phyloP scores from a whole-genome alignment of 2,888 invertebrate genomes.

The Oasisia sp. region DNA sequence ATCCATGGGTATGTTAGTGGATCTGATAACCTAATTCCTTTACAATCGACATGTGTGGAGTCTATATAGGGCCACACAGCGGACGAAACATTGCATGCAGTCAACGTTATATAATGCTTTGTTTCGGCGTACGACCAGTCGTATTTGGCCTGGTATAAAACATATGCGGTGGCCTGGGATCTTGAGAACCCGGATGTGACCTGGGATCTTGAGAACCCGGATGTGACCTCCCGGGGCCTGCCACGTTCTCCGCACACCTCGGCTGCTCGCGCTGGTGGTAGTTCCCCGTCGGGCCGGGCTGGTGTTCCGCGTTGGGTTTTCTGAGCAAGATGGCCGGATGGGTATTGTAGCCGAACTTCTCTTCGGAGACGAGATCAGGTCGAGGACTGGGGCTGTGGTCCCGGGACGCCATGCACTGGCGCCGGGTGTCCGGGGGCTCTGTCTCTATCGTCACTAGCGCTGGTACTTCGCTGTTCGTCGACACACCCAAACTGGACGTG shows the following conservation, averaged over 20 bases:
- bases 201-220: neutral
- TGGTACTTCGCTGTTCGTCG: slow-evolving; percentile 27
- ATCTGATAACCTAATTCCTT: too few relatives aligned
- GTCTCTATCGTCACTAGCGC: slow-evolving; percentile 35
- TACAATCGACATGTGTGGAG: too few relatives aligned
- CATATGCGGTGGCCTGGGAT: neutral
- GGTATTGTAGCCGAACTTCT: slow-evolving; percentile 24
- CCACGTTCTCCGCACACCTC: neutral
- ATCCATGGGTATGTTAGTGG: too few relatives aligned
- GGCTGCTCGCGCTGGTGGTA: neutral
- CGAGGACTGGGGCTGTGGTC: slow-evolving; percentile 39
- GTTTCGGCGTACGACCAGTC: neutral
- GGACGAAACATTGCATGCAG: neutral
- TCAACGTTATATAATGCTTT: neutral
- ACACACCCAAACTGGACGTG: slow-evolving; percentile 20
- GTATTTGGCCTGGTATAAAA: slow-evolving; percentile 6
- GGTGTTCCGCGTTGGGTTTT: neutral
- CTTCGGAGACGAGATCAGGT: slow-evolving; percentile 40
- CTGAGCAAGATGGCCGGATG: neutral
- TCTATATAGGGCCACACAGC: neutral
- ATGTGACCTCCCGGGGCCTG: neutral
- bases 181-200: neutral
- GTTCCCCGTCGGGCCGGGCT: neutral
- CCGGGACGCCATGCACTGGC: slow-evolving; percentile 17
- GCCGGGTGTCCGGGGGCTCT: neutral